Evolutionary conservation across 2,797 vertebrate species (phyloP), one percentile per base, ranked within the genome.

Genomic region (Apodemus agrarius): DNA sequence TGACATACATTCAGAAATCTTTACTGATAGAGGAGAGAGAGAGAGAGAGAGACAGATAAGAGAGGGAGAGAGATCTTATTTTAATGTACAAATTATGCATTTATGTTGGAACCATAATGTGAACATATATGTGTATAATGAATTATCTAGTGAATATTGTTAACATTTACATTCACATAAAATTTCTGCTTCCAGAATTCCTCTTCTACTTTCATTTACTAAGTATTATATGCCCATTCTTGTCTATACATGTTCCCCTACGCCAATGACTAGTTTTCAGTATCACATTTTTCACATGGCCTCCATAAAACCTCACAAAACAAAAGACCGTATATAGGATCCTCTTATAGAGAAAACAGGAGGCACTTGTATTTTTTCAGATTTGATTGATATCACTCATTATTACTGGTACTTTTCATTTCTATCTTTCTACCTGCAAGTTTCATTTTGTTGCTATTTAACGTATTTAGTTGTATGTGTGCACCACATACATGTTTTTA

Each of bases 161-260:
- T n/a, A n/a, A n/a, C n/a, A n/a, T n/a, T n/a, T n/a, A n/a, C 19
- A 17, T 61, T 4, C 1, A 43, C 24, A n/a, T 54, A 61, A 19
- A 9, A 0, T 8, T 61, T 61, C 37, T 29, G 7, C 57, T 13
- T 29, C 17, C 57, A 61, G n/a, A 83, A 43, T 61, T 43, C 14
- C 7, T 22, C 81, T 61, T 43, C 24, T 61, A 69, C 14, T 19
- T n/a, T 1, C 34, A 69, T 69, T 69, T 17, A 17, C 16, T n/a
- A 69, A n/a, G 9, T n/a, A 69, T n/a, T 19, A n/a, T n/a, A 69
- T 2, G 17, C 34, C 34, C 1, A 17, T 16, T 69, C 67, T 16
- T 17, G 0, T 69, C 1, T n/a, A 69, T n/a, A n/a, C 2, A 0
- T 0, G 6, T 69, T 69, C 34, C 6, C 17, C 16, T 69, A 17